These are phyloP conservation scores for Lutjanus erythropterus DNA, from an alignment of 2,113 vertebrate genomes.

Conservation along the genomic window DNA sequence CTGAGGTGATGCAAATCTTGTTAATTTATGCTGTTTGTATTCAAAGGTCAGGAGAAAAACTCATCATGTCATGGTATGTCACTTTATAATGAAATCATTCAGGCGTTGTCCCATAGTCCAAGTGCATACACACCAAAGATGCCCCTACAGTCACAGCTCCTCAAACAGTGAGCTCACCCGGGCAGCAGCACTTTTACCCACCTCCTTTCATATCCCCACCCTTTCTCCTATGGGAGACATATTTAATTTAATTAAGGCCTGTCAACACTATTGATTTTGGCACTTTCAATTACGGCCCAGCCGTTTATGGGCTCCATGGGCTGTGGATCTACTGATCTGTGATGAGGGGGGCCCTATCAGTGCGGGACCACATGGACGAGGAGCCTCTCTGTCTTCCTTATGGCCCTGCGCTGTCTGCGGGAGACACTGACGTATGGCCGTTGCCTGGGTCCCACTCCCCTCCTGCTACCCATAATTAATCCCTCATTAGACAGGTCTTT, in stretches of 20 bases:
- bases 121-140: slow-evolving; percentile 26
- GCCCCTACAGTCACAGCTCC: slow-evolving; percentile 38
- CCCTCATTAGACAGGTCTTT: slow-evolving; percentile 99
- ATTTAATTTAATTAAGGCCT: slow-evolving; percentile 99
- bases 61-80: slow-evolving; percentile 21
- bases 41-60: background rate
- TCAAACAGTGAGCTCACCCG: slow-evolving; percentile 65
- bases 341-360: slow-evolving; percentile 95
- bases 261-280: slow-evolving; percentile 98
- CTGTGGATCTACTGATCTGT: slow-evolving; percentile 99
- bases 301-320: slow-evolving; percentile 89
- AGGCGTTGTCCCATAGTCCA: slow-evolving; percentile 23
- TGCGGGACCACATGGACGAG: slow-evolving; percentile 93
- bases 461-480: slow-evolving; percentile 98
- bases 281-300: slow-evolving; percentile 94
- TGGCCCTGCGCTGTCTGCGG: slow-evolving; percentile 89
- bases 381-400: slow-evolving; percentile 94
- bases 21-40: background rate
- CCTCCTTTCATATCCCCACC: slow-evolving; percentile 47
- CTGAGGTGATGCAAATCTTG: background rate
- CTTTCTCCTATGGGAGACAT: slow-evolving; percentile 86
- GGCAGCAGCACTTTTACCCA: slow-evolving; percentile 46
- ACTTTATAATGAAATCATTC: slow-evolving; percentile 10
- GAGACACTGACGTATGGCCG: slow-evolving; percentile 92
- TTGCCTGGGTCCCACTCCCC: slow-evolving; percentile 87